phyloP scores from a whole-genome alignment of 2,113 vertebrate species.

The Psilopsiagon aymara region DNA sequence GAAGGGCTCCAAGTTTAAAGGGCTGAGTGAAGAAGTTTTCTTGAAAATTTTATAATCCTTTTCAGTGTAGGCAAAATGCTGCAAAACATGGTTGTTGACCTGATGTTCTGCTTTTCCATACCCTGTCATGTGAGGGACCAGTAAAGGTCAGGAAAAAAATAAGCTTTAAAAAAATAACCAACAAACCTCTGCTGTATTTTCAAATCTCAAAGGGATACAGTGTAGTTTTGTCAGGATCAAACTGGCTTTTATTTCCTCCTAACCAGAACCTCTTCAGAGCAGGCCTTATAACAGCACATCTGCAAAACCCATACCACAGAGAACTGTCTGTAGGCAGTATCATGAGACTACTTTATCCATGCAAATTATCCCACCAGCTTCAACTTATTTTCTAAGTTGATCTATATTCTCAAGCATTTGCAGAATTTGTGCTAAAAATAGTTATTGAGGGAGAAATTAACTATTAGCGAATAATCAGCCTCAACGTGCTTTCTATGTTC shows the following conservation, averaged over 20 bases:
- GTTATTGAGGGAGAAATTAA: background rate
- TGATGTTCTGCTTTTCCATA: background rate
- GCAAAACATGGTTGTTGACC: background rate
- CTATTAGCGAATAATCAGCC: background rate
- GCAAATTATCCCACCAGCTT: background rate
- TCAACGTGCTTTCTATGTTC: background rate
- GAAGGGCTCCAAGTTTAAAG: background rate
- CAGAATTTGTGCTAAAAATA: background rate
- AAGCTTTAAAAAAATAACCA: fast-evolving
- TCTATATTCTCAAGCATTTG: background rate
- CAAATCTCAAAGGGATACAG: background rate
- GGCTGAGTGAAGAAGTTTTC: background rate
- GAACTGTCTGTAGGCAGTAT: background rate
- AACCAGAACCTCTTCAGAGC: background rate
- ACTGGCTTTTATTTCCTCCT: background rate
- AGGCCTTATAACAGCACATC: background rate
- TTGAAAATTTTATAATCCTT: background rate
- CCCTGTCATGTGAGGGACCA: background rate
- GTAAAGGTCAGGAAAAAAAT: background rate
- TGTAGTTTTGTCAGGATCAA: background rate
- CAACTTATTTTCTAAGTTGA: background rate
- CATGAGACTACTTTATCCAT: background rate
- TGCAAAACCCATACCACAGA: background rate
- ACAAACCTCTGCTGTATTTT: background rate
- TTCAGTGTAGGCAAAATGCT: background rate